These are phyloP conservation scores for Lacerta bilineata DNA, from an alignment of 2,797 vertebrate species.

Conservation along the genomic window DNA sequence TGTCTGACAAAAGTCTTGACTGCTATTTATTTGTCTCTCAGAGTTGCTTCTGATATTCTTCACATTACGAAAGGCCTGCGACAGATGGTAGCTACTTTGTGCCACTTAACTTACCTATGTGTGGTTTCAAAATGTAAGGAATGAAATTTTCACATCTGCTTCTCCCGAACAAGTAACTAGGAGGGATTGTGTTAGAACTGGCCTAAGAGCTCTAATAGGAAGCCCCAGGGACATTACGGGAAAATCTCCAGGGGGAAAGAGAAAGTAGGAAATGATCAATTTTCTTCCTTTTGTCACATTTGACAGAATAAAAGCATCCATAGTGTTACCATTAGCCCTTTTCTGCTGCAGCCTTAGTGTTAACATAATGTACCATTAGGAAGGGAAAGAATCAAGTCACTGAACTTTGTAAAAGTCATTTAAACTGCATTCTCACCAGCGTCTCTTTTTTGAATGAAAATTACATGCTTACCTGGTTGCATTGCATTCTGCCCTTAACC, in stretches of 20 bases:
- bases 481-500: not conserved
- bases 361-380: not conserved
- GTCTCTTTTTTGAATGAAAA: not conserved
- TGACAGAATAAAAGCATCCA: not conserved
- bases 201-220: not conserved
- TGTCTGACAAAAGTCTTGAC: not conserved
- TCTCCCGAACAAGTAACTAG: not conserved
- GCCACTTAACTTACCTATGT: not conserved
- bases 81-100: not conserved
- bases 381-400: not conserved
- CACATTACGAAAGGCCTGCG: not conserved
- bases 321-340: not conserved
- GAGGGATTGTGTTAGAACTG: not conserved
- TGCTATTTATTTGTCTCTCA: slow-evolving; percentile 4
- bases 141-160: not conserved
- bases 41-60: not conserved
- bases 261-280: not conserved
- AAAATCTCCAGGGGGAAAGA: not conserved
- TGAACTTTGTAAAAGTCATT: not conserved
- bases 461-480: not conserved
- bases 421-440: not conserved
- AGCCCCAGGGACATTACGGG: not conserved
- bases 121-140: not conserved
- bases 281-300: not conserved
- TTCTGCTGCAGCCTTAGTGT: not conserved